Base-by-base conservation (phyloP, 1,140 invertebrate species). In the Caligus rogercresseyi region DNA sequence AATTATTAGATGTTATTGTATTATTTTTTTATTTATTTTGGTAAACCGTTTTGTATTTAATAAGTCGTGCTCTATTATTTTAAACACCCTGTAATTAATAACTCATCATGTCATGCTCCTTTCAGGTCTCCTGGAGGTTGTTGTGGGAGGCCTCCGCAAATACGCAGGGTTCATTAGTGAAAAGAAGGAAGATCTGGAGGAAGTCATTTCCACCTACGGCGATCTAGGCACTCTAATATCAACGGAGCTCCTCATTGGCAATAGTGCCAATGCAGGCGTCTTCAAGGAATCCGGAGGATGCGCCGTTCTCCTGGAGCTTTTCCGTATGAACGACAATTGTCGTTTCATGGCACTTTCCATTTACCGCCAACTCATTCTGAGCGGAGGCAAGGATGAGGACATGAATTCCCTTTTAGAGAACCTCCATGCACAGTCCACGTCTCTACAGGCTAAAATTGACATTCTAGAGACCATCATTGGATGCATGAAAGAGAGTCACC, bases 401-500 rank as follows among this genome's bases (percentile, higher is more conserved):
- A 91, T 96, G 88, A 83, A 85, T 1, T 87, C 88, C 53, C 75
- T 96, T 31, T 78, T 96, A 2, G 86, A 86, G 51, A 82, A 91
- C 14, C 85, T 96, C 80, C 89, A 95, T 75, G 84, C 86, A 43
- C 31, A 43, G 31, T 11, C 7, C n/a, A 43, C 31, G 31, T 43
- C 31, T 11, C 7, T 43, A 11, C 31, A 43, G 31, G 31, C 31
- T 11, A 43, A 43, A 43, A 54, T 54, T 7, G 20, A 16, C 20
- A 54, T 54, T 54, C 15, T 16, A 14, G 7, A 54, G 11, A 54
- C 53, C 3, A 54, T 16, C 20, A 54, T 16, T 54, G 15, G 53
- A 3, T 93, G 91, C 69, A 76, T 98, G 43, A 79, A 88, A 67
- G 93, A 96, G 69, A 94, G 89, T 64, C 95, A 98, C 75, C 80